Conservation (phyloP, 2,888 invertebrate species). For the Danaus chrysippus region DNA sequence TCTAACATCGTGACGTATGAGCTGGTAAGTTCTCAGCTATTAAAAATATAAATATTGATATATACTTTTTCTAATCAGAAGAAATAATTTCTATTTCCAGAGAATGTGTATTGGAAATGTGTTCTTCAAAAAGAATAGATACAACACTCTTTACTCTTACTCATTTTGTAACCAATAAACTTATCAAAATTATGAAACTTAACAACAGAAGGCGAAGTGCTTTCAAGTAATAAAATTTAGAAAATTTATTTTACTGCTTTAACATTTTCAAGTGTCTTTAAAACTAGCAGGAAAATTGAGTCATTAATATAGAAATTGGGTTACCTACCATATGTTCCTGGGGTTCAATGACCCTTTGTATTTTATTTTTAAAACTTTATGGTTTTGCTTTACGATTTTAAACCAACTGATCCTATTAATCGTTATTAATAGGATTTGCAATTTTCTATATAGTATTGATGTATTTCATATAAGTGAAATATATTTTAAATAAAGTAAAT, state of each 20-base stretch:
- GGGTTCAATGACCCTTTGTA: too few relatives aligned
- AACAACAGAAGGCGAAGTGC: slow-evolving; percentile 39
- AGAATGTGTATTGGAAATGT: too few relatives aligned
- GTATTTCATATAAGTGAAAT: too few relatives aligned
- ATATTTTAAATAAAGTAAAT: too few relatives aligned
- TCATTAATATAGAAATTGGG: not conserved
- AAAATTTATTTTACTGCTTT: slow-evolving; percentile 34
- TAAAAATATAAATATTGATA: not conserved
- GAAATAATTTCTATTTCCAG: not conserved
- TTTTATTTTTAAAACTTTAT: too few relatives aligned
- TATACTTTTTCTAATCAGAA: slow-evolving; percentile 5
- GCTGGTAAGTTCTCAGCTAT: not conserved
- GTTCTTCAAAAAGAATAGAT: slow-evolving; percentile 22
- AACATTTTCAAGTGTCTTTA: slow-evolving; percentile 20
- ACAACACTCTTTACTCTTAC: slow-evolving; percentile 40
- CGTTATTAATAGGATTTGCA: too few relatives aligned
- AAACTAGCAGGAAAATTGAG: not conserved
- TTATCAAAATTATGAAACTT: slow-evolving; percentile 50
- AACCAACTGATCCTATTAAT: too few relatives aligned
- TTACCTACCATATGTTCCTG: too few relatives aligned
- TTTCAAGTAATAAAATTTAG: slow-evolving; percentile 25
- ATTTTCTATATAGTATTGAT: too few relatives aligned
- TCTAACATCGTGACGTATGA: not conserved
- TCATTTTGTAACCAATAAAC: slow-evolving; percentile 43
- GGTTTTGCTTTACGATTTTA: too few relatives aligned